These are phyloP conservation scores for Penaeus japonicus DNA, from an alignment of 1,140 invertebrate species.

Conservation along the genomic window DNA sequence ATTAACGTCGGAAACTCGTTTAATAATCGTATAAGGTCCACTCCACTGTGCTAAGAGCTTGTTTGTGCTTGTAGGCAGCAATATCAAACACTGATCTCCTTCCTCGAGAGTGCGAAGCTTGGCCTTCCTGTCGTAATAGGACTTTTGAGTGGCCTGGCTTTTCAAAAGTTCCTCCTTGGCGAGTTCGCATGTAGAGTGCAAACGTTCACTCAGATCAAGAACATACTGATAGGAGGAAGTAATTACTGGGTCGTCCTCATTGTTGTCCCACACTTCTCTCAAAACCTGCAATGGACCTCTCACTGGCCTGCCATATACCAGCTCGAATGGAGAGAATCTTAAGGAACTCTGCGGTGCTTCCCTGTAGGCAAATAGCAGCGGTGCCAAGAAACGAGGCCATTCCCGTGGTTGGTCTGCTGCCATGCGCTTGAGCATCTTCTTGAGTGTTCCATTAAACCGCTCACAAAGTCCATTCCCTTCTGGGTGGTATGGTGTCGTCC, in stretches of 20 bases:
- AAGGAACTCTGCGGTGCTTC: no score
- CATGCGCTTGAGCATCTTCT: background rate
- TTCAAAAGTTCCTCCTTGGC: no score
- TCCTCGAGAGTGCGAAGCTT: background rate
- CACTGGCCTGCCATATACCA: background rate
- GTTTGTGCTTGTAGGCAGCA: background rate
- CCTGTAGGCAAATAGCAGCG: background rate
- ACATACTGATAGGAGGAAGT: background rate
- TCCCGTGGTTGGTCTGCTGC: background rate
- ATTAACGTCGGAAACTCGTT: background rate
- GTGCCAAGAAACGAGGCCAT: background rate
- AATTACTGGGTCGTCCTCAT: background rate
- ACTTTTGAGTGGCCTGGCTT: background rate
- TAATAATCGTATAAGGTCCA: background rate
- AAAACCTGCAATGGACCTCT: background rate
- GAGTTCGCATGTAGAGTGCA: background rate
- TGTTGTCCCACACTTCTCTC: background rate
- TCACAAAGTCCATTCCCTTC: no score
- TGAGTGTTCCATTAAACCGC: no score
- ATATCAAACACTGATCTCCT: background rate
- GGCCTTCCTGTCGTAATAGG: background rate
- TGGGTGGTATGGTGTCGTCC: no score
- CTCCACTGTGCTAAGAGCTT: background rate
- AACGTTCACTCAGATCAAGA: background rate
- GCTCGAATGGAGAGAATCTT: constrained; percentile 10